Evolutionary conservation across 2,113 vertebrate species (phyloP).

Genomic region (Pandion haliaetus): DNA sequence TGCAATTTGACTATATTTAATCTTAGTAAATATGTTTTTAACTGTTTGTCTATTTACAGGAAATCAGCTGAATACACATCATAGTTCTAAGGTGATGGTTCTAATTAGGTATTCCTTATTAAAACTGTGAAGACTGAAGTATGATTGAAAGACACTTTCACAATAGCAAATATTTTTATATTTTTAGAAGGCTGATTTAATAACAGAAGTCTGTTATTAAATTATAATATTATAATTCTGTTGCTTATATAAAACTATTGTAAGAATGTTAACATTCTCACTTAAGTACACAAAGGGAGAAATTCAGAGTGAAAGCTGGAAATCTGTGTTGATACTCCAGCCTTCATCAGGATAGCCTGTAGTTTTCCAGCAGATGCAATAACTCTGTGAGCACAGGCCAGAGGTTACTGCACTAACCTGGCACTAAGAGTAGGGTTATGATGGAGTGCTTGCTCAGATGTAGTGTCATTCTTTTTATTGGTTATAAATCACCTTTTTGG

Average conservation of each 20-base stretch:
- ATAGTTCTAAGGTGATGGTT: constrained; percentile 28
- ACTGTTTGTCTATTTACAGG: constrained; percentile 46
- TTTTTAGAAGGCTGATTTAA: constrained; percentile 56
- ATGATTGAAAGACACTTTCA: constrained; percentile 52
- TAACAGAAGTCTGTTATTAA: constrained; percentile 36
- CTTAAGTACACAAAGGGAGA: neutral
- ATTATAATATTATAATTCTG: neutral
- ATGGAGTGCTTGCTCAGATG: neutral
- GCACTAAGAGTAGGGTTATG: neutral
- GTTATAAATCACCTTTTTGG: constrained; percentile 14
- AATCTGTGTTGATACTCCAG: neutral
- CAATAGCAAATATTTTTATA: constrained; percentile 62
- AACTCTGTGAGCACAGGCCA: neutral
- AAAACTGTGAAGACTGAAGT: constrained; percentile 61
- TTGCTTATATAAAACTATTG: constrained; percentile 37
- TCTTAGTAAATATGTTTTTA: constrained; percentile 53
- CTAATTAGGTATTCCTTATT: constrained; percentile 39
- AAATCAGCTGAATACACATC: constrained; percentile 34
- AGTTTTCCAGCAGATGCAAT: neutral
- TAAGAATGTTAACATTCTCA: constrained; percentile 15
- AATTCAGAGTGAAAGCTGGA: neutral
- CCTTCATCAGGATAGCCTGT: neutral
- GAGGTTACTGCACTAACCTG: neutral
- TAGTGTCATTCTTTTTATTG: neutral
- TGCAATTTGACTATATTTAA: constrained; percentile 57